Evolutionary conservation across 2,888 invertebrate species (phyloP).

Genomic region (Anoplius nigerrimus): DNA sequence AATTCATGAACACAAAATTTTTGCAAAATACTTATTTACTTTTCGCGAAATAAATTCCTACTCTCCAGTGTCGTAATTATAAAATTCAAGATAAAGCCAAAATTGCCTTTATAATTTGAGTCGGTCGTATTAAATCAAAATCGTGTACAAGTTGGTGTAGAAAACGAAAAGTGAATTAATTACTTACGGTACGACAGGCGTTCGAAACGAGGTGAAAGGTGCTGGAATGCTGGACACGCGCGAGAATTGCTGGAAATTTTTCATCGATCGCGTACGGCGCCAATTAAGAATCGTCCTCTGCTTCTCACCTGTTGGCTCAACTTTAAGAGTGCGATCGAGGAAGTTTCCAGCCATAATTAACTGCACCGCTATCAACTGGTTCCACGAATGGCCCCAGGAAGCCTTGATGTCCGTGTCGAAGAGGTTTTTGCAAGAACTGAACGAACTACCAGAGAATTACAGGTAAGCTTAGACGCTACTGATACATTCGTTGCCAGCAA

Average conservation of each 20-base stretch:
- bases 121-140: too few species aligned
- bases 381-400: slow-evolving; percentile 99
- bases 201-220: slow-evolving; percentile 81
- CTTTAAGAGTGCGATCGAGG: slow-evolving; percentile 91
- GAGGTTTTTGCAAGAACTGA: slow-evolving; percentile 88
- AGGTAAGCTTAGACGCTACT: slow-evolving; percentile 53
- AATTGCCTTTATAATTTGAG: too few species aligned
- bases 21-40: too few species aligned
- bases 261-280: slow-evolving; percentile 94
- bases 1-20: too few species aligned
- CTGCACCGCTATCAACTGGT: slow-evolving; percentile 97
- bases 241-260: slow-evolving; percentile 98
- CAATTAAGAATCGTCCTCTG: slow-evolving; percentile 95
- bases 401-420: slow-evolving; percentile 95
- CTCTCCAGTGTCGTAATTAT: too few species aligned
- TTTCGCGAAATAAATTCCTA: too few species aligned
- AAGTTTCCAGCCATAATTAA: slow-evolving; percentile 98
- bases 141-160: too few species aligned
- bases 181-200: slow-evolving; percentile 54
- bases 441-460: slow-evolving; percentile 84
- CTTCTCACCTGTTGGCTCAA: slow-evolving; percentile 97
- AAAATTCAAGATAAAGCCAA: too few species aligned
- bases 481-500: too few species aligned
- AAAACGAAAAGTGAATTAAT: too few species aligned
- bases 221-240: slow-evolving; percentile 93